Evolutionary conservation across 2,113 vertebrate species (phyloP).

Genomic region (Symphodus melops): DNA sequence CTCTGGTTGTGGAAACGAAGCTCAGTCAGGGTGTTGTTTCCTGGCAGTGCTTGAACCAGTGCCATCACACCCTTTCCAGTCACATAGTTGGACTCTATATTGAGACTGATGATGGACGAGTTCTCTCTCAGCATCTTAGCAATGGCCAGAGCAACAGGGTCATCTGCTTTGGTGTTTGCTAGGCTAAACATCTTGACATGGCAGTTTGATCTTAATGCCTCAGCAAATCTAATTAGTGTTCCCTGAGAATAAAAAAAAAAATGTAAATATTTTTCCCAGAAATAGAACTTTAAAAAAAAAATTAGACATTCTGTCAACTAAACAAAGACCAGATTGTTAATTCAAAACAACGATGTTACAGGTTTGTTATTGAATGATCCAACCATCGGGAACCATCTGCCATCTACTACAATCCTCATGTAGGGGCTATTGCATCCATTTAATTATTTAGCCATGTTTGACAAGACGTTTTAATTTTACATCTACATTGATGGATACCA

Average conservation of each 20-base stretch:
- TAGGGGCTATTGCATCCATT: too few relatives aligned
- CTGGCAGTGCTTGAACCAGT: constrained; percentile 89
- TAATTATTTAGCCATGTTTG: too few relatives aligned
- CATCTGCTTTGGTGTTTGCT: constrained; percentile 93
- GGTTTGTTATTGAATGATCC: too few relatives aligned
- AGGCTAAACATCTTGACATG: constrained; percentile 89
- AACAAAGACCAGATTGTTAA: neutral
- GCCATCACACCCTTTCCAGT: constrained; percentile 94
- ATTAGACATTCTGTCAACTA: neutral
- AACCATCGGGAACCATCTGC: too few relatives aligned
- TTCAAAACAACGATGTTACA: too few relatives aligned
- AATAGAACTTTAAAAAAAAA: neutral
- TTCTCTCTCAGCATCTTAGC: constrained; percentile 92
- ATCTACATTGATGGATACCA: too few relatives aligned
- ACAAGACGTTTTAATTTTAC: too few relatives aligned
- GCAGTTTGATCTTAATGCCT: constrained; percentile 90
- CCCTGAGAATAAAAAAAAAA: constrained; percentile 69
- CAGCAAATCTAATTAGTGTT: constrained; percentile 90
- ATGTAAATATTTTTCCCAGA: neutral
- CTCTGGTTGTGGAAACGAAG: constrained; percentile 98
- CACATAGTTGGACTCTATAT: constrained; percentile 97
- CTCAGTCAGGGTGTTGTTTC: constrained; percentile 90
- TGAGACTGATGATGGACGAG: constrained; percentile 88
- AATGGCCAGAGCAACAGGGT: constrained; percentile 88
- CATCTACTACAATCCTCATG: neutral